Evolutionary conservation across 2,113 vertebrate genomes (phyloP), one percentile per base, ranked within the genome.

Genomic region (Zingel zingel): DNA sequence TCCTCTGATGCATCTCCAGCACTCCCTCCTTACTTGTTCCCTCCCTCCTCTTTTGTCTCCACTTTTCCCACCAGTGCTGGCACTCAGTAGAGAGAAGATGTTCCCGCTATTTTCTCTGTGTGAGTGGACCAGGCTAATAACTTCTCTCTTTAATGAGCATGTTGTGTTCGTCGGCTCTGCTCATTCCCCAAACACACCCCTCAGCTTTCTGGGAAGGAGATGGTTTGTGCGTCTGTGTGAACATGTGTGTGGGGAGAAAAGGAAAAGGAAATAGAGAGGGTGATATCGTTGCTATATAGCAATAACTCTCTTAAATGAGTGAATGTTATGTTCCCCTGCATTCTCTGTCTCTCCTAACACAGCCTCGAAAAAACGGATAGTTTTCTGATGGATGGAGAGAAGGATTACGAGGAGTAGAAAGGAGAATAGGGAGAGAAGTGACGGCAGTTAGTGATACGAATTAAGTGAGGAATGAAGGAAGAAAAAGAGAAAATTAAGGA

Each of bases 101-200:
- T 77, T 76, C 84, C 58, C 3, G 25, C 75, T 51, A 59, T 87
- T 83, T 86, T 79, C 51, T 85, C 39, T 77, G 62, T 81, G 53
- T 51, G 78, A 86, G 70, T 67, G 71, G 79, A 84, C 63, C 57
- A 59, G 74, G 69, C 84, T 79, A 79, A 79, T 88, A 89, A 89
- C 77, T 89, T 85, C 86, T 83, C 79, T 83, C 78, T 86, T 89
- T 91, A 91, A 91, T 88, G 88, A 93, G 86, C 73, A 79, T 88
- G 79, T 66, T 48, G 30, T 79, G 77, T 85, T 92, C 78, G 66
- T 58, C 50, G 74, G 77, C 71, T 74, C 85, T 71, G 70, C 63
- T 77, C 74, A 57, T 53, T 85, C 82, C 86, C 82, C 56, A 73
- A 85, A 78, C 72, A 53, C 74, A 30, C 53, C 33, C 82, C 72